Evolutionary conservation across 2,797 vertebrate species (phyloP).

Genomic region (Gallinago stenura): DNA sequence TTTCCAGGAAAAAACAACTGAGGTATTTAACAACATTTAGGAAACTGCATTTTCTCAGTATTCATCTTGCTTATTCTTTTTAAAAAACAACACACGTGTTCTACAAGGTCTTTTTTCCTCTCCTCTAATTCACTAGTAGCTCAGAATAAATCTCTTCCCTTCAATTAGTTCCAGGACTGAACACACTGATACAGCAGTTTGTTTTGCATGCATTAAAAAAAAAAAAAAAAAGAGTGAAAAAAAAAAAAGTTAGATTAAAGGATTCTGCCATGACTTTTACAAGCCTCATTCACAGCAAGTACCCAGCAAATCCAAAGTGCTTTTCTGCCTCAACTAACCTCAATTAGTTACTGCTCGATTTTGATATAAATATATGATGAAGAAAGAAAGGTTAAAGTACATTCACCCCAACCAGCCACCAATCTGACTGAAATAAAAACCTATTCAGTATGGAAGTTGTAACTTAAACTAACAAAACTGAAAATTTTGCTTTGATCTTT

Average conservation of each 20-base stretch:
- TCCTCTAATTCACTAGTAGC: neutral
- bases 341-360: slow-evolving; percentile 18
- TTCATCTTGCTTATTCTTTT: neutral
- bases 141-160: slow-evolving; percentile 31
- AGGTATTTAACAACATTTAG: neutral
- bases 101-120: neutral
- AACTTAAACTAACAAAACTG: neutral
- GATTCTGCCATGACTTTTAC: slow-evolving; percentile 20
- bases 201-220: neutral
- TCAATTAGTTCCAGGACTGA: slow-evolving; percentile 41
- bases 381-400: neutral
- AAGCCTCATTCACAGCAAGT: slow-evolving; percentile 3
- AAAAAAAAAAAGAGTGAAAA: neutral
- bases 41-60: neutral
- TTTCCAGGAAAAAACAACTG: neutral
- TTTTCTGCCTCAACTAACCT: slow-evolving; percentile 62
- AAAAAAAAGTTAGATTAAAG: slow-evolving; percentile 13
- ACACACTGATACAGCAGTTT: slow-evolving; percentile 19
- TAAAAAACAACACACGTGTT: neutral
- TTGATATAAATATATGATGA: neutral
- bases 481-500: neutral
- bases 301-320: slow-evolving; percentile 9
- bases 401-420: neutral
- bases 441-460: neutral
- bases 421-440: neutral